phyloP scores from a whole-genome alignment of 2,888 invertebrate genomes.

The Hirtodrosophila trivittata region DNA sequence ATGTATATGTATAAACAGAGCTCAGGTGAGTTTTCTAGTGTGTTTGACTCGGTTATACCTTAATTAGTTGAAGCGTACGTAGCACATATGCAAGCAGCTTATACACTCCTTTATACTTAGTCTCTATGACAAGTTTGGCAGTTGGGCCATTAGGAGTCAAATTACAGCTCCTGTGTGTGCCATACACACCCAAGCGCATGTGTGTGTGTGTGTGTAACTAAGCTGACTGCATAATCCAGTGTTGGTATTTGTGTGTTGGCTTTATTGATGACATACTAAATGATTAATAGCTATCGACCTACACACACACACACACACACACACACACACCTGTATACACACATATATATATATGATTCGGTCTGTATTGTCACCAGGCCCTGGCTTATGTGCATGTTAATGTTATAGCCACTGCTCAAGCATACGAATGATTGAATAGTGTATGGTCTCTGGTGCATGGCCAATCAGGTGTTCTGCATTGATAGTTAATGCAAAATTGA shows the following conservation, averaged over 20 bases:
- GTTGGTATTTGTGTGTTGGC: slow-evolving; percentile 24
- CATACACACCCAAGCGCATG: slow-evolving; percentile 1
- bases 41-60: background rate
- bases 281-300: slow-evolving; percentile 62
- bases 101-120: too few relatives aligned
- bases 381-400: slow-evolving; percentile 40
- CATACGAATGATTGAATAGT: slow-evolving; percentile 45
- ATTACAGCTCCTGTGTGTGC: too few relatives aligned
- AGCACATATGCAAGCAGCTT: background rate
- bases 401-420: slow-evolving; percentile 11
- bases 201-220: slow-evolving; percentile 10
- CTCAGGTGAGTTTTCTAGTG: too few relatives aligned
- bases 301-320: slow-evolving; percentile 13
- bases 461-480: slow-evolving; percentile 9
- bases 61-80: background rate
- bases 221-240: slow-evolving; percentile 63
- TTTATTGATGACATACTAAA: slow-evolving; percentile 55
- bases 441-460: too few relatives aligned
- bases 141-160: slow-evolving; percentile 22
- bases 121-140: slow-evolving; percentile 26
- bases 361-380: slow-evolving; percentile 52
- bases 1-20: background rate
- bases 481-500: slow-evolving; percentile 10
- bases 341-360: slow-evolving; percentile 54
- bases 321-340: background rate